phyloP scores from a whole-genome alignment of 35 echinoderm and acorn worm genomes.

The Amphiura filiformis region DNA sequence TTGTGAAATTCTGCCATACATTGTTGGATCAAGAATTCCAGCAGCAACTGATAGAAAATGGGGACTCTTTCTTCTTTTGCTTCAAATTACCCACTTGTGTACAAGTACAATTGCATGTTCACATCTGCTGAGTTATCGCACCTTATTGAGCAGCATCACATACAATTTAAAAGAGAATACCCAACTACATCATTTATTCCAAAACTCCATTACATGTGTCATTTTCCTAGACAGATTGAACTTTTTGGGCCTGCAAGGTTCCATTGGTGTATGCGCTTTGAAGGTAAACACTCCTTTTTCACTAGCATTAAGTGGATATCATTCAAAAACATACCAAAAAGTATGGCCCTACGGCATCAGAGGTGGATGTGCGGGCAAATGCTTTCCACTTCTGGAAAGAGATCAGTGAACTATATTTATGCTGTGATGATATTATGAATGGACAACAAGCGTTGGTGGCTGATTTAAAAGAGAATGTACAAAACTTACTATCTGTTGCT shows the following conservation, averaged over 20 bases:
- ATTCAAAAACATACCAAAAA: slow-evolving; percentile 53
- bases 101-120: slow-evolving; percentile 13
- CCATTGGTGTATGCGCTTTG: slow-evolving; percentile 65
- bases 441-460: background rate
- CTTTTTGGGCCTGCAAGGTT: slow-evolving; percentile 29
- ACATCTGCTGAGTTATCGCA: slow-evolving; percentile 19
- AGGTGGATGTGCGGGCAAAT: slow-evolving; percentile 54
- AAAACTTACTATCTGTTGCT: background rate
- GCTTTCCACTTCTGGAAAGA: background rate
- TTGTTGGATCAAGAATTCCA: slow-evolving; percentile 23
- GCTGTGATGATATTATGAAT: background rate
- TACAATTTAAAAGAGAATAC: background rate
- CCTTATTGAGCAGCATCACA: slow-evolving; percentile 16
- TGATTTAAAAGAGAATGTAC: background rate
- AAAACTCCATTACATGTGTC: slow-evolving; percentile 50
- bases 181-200: slow-evolving; percentile 26
- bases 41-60: slow-evolving; percentile 33
- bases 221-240: slow-evolving; percentile 42
- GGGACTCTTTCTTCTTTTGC: slow-evolving; percentile 28
- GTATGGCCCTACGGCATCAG: slow-evolving; percentile 39
- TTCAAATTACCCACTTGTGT: slow-evolving; percentile 43
- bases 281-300: slow-evolving; percentile 51
- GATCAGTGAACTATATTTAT: background rate
- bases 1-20: slow-evolving; percentile 25
- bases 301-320: slow-evolving; percentile 44